These are phyloP conservation scores for Darevskia nairensis DNA, from an alignment of 2,797 vertebrate species.

Conservation along the genomic window DNA sequence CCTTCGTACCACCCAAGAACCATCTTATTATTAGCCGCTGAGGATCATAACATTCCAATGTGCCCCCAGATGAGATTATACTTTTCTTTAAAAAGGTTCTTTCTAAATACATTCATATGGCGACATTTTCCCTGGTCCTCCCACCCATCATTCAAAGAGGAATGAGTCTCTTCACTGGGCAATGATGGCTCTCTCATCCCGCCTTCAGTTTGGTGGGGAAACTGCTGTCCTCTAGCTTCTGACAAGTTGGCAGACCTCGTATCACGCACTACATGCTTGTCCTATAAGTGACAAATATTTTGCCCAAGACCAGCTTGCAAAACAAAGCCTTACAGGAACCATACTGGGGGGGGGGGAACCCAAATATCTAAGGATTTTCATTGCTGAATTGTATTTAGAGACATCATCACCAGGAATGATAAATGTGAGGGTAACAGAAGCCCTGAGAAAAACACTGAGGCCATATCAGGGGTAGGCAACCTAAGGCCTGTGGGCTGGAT, in stretches of 20 bases:
- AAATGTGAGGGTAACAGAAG: not conserved
- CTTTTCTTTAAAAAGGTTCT: not conserved
- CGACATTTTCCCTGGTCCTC: too few species aligned
- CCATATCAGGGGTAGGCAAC: not conserved
- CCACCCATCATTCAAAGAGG: not conserved
- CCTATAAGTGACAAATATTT: not conserved
- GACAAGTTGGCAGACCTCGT: not conserved
- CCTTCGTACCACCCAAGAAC: not conserved
- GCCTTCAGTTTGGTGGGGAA: not conserved
- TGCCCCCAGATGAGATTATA: not conserved
- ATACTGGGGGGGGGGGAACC: not conserved
- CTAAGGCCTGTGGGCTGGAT: too few species aligned
- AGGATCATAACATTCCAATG: not conserved
- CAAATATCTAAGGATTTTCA: not conserved
- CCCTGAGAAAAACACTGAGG: not conserved
- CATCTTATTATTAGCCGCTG: not conserved
- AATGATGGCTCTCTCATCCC: not conserved
- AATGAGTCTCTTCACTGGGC: not conserved
- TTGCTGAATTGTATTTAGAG: not conserved
- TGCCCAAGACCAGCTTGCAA: not conserved
- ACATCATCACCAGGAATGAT: not conserved
- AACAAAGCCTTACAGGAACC: not conserved
- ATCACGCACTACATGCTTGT: not conserved
- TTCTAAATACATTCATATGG: not conserved
- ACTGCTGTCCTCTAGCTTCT: not conserved